Conservation (phyloP, 1,140 invertebrate genomes). For the Myzus persicae region DNA sequence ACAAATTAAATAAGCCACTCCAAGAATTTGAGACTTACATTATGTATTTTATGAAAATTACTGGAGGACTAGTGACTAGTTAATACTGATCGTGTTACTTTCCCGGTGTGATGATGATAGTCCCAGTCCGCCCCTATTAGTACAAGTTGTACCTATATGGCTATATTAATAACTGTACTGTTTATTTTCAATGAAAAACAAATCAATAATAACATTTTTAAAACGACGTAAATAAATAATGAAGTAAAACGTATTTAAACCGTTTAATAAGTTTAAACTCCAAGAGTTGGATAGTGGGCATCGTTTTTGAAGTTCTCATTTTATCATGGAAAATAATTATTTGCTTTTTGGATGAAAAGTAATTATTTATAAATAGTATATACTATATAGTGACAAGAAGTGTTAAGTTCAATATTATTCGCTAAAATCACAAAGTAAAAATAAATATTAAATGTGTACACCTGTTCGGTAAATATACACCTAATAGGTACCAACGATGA, state of each 20-base stretch:
- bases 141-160: neutral
- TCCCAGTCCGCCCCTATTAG: neutral
- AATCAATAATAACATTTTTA: neutral
- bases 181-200: neutral
- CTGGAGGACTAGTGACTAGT: neutral
- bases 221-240: neutral
- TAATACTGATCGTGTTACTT: neutral
- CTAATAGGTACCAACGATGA: too few species aligned
- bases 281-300: neutral
- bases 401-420: neutral
- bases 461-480: too few species aligned
- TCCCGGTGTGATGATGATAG: neutral
- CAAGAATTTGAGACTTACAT: neutral
- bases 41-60: neutral
- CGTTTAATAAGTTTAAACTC: neutral
- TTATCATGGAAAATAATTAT: neutral
- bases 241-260: neutral
- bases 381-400: neutral
- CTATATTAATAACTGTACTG: neutral
- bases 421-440: neutral
- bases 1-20: neutral
- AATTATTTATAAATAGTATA: neutral
- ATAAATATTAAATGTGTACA: neutral
- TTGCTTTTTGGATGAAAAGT: neutral
- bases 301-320: neutral